Conservation (phyloP, 1,140 invertebrate genomes). For the Zophobas atratus region DNA sequence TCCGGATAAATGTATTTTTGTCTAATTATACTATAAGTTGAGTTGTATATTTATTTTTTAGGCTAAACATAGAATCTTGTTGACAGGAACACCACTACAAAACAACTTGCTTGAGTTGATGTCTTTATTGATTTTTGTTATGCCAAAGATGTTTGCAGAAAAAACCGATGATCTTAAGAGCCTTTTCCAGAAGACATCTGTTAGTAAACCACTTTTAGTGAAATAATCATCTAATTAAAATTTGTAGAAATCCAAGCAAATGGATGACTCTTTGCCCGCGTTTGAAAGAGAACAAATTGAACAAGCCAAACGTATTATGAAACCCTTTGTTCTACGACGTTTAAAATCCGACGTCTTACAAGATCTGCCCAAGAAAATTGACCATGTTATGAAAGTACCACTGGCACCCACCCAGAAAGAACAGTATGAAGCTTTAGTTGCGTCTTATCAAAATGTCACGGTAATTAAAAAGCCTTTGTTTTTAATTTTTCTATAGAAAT, state of each 20-base stretch:
- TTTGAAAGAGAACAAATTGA: constrained; percentile 92
- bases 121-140: constrained; percentile 95
- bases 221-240: constrained; percentile 4
- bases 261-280: constrained; percentile 74
- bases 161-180: constrained; percentile 91
- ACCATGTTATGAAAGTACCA: constrained; percentile 75
- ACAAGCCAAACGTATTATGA: constrained; percentile 96
- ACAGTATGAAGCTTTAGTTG: constrained; percentile 84
- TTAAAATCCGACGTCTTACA: constrained; percentile 90
- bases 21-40: too few relatives aligned
- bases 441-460: constrained; percentile 80
- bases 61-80: constrained; percentile 85
- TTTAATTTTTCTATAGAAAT: not conserved
- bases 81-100: constrained; percentile 95
- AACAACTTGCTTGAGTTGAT: constrained; percentile 97
- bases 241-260: constrained; percentile 60
- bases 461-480: constrained; percentile 11
- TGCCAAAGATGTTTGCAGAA: constrained; percentile 94
- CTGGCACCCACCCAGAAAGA: constrained; percentile 82
- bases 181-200: constrained; percentile 84
- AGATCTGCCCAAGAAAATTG: constrained; percentile 86
- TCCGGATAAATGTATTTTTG: constrained; percentile 83
- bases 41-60: constrained; percentile 62
- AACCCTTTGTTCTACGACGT: constrained; percentile 94
- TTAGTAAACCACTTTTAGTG: constrained; percentile 65